A percentile compares a stretch with the other conserved stretches of the same genome.
phyloP scores from a whole-genome alignment of 2,113 vertebrate species.

The Monopterus albus region DNA sequence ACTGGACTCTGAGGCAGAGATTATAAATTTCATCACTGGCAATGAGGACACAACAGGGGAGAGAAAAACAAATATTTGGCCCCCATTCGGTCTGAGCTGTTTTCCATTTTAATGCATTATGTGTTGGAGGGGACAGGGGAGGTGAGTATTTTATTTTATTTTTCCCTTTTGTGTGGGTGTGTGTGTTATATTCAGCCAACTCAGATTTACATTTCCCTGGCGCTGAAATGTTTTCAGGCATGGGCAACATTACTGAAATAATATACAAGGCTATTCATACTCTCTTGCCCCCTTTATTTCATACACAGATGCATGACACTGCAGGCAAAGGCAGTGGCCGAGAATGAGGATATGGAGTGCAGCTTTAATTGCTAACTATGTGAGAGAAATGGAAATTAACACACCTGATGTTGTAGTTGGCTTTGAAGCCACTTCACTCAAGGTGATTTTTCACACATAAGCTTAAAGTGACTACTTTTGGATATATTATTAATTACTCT shows the following conservation, averaged over 20 bases:
- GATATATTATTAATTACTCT: no score
- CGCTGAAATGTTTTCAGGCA: conserved; percentile 81
- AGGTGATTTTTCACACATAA: conserved; percentile 49
- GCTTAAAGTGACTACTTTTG: no score
- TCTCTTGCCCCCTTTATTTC: conserved; percentile 31
- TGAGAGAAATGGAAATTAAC: conserved; percentile 76
- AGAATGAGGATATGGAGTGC: conserved; percentile 54
- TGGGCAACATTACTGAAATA: conserved; percentile 81
- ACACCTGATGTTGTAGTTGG: conserved; percentile 65
- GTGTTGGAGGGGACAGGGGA: conserved; percentile 77
- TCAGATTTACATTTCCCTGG: conserved; percentile 80
- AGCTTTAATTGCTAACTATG: conserved; percentile 70
- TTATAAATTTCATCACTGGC: conserved; percentile 85
- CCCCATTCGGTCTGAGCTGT: conserved; percentile 79
- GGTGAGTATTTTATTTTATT: conserved; percentile 63
- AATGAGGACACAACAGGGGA: conserved; percentile 82
- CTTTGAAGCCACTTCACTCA: conserved; percentile 68
- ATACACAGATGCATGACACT: conserved; percentile 45
- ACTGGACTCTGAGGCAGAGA: conserved; percentile 79
- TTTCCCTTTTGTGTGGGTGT: conserved; percentile 26
- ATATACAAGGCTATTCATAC: conserved; percentile 69
- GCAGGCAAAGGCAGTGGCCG: conserved; percentile 53
- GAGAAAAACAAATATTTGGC: conserved; percentile 85
- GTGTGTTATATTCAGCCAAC: conserved; percentile 73
- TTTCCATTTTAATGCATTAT: conserved; percentile 86